Conservation (phyloP, 92 coral and sea anemone genomes). For the Virgularia gustaviana region DNA sequence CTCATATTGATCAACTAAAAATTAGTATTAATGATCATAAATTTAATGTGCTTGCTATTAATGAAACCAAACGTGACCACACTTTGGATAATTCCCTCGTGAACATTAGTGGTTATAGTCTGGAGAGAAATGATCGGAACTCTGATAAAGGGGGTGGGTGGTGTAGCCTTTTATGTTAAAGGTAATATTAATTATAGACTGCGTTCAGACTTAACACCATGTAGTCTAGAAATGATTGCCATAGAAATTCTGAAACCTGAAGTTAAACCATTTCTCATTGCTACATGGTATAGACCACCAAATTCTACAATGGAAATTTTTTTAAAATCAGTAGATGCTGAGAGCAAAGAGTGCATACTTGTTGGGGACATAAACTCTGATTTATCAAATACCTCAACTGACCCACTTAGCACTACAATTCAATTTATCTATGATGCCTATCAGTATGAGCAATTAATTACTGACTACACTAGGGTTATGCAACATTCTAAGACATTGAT, state of each 20-base stretch:
- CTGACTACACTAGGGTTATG: constrained; percentile 27
- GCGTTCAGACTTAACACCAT: constrained; percentile 1
- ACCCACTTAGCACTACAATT: constrained; percentile 4
- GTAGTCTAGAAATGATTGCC: constrained; percentile 17
- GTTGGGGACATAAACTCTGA: constrained; percentile 40
- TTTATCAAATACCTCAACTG: constrained; percentile 8
- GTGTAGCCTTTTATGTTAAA: constrained; percentile 2
- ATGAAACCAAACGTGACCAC: constrained; percentile 33
- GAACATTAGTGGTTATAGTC: background rate
- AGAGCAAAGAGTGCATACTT: constrained; percentile 15
- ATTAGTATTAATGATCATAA: constrained; percentile 8
- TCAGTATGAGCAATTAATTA: constrained; percentile 2
- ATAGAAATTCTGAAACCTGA: constrained; percentile 17
- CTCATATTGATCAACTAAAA: constrained; percentile 34
- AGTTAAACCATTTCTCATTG: constrained; percentile 9
- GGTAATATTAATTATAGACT: constrained; percentile 3
- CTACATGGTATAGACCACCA: constrained; percentile 42
- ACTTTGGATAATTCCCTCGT: background rate
- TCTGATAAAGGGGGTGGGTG: background rate
- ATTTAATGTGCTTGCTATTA: constrained; percentile 37
- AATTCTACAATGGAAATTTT: constrained; percentile 18
- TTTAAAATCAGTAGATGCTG: constrained; percentile 34
- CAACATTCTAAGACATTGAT: constrained; percentile 23
- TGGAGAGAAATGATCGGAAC: constrained; percentile 19
- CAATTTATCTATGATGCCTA: constrained; percentile 26